Percentiles rank a stretch among this genome's conserved stretches.
Evolutionary conservation across 2,888 invertebrate genomes (phyloP).

Genomic region (Tipula lateralis): DNA sequence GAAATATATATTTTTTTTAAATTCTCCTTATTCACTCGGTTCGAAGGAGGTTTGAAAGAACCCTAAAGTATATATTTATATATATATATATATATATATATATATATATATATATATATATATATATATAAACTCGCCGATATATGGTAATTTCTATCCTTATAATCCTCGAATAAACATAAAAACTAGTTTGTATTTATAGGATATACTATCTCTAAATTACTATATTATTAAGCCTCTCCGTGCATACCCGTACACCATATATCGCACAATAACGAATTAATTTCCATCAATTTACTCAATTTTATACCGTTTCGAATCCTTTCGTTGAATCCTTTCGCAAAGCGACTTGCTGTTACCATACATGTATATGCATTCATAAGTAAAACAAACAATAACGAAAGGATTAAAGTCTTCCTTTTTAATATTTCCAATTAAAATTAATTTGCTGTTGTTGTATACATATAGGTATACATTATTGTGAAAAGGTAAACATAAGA

Average conservation of each 20-base stretch:
- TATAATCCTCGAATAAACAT: neutral
- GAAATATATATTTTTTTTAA: too few species aligned
- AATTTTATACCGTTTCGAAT: neutral
- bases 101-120: too few species aligned
- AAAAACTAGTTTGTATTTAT: neutral
- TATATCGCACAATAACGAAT: neutral
- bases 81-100: too few species aligned
- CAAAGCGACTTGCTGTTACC: neutral
- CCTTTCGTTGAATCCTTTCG: neutral
- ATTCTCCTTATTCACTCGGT: too few species aligned
- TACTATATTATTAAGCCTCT: neutral
- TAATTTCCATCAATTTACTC: slow-evolving; percentile 1
- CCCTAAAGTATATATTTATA: too few species aligned
- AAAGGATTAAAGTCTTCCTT: neutral
- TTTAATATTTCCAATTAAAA: slow-evolving; percentile 12
- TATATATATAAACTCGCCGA: too few species aligned
- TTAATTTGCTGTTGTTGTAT: neutral
- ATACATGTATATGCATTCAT: neutral
- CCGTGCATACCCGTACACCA: neutral
- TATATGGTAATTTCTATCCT: neutral
- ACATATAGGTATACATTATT: neutral
- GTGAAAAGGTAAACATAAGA: slow-evolving; percentile 2
- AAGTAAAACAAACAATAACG: slow-evolving; percentile 24
- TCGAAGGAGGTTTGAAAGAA: too few species aligned
- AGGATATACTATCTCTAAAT: neutral